Evolutionary conservation across 2,113 vertebrate species (phyloP), one percentile per base, ranked within the genome.

Genomic region (Hippocampus zosterae): DNA sequence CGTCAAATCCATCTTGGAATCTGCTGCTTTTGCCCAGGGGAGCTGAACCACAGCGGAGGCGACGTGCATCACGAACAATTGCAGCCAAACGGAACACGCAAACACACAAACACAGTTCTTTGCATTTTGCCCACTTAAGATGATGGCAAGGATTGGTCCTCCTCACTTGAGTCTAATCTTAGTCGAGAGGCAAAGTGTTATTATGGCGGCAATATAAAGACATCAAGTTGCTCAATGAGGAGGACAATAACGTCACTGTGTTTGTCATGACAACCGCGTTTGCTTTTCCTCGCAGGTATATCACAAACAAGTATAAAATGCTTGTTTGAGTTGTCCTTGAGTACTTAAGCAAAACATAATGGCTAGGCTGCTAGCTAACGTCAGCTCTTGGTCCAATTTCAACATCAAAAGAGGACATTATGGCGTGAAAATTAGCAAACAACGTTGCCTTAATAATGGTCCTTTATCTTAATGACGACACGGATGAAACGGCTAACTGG

Each of bases 31-130:
- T 41, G 68, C 79, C 72, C 76, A 19, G 70, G 80, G 83, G 83
- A 84, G 73, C 41, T 56, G 73, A 81, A 83, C 68, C 69, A 53
- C 33, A 71, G 67, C 77, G 87, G 81, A 85, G 78, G 76, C 73
- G 18, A 62, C 18, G 33, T 62, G 18, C 60, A 21, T 62, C 60
- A 37, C 77, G 62, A 72, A 46, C 73, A 70, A 66, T 33, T 72
- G 55, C 55, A 25, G 12, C 23, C 55, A 25, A 9, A 61, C 27
- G 16, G 8, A 27, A 25, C 55, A 57, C 25, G 27, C 12, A 5
- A 5, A 57, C 55, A 27, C 55, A 57, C n/a, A 56, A 10, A 56
- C 10, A 56, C 21, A 56, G 8, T 9, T 55, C 19, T 23, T 55
- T 55, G 21, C n/a, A 55, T 55, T 55, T 55, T 55, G n/a, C n/a